These are phyloP conservation scores for Vidua macroura DNA, from an alignment of 2,113 vertebrate species.

Conservation along the genomic window DNA sequence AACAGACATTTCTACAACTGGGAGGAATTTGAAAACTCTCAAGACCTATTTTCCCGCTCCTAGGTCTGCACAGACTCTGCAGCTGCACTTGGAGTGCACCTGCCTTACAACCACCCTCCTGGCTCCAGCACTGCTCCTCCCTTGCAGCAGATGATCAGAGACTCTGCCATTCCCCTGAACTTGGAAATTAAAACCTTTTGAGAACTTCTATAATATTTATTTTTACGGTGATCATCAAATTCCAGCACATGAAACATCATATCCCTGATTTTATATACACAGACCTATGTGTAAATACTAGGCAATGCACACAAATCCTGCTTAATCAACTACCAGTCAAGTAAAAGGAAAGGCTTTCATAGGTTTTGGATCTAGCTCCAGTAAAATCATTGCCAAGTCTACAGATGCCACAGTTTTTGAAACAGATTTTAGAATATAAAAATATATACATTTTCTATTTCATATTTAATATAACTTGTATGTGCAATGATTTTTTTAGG, in stretches of 20 bases:
- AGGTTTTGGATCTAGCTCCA: not conserved
- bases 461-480: slow-evolving; percentile 34
- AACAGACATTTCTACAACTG: not conserved
- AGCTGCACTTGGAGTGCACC: not conserved
- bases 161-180: not conserved
- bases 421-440: slow-evolving; percentile 55
- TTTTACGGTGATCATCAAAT: not conserved
- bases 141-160: not conserved
- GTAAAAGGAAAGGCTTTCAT: not conserved
- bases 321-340: not conserved
- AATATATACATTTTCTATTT: slow-evolving; percentile 49
- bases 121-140: not conserved
- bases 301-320: not conserved
- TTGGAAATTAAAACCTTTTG: not conserved
- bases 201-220: not conserved
- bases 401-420: slow-evolving; percentile 51
- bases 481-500: not conserved
- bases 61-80: not conserved
- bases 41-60: not conserved
- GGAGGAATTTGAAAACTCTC: not conserved
- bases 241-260: not conserved
- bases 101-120: not conserved
- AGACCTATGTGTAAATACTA: not conserved
- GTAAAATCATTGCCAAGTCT: slow-evolving; percentile 42
- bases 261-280: not conserved